Conservation (phyloP, 1,140 invertebrate species). For the Drosophila biarmipes region DNA sequence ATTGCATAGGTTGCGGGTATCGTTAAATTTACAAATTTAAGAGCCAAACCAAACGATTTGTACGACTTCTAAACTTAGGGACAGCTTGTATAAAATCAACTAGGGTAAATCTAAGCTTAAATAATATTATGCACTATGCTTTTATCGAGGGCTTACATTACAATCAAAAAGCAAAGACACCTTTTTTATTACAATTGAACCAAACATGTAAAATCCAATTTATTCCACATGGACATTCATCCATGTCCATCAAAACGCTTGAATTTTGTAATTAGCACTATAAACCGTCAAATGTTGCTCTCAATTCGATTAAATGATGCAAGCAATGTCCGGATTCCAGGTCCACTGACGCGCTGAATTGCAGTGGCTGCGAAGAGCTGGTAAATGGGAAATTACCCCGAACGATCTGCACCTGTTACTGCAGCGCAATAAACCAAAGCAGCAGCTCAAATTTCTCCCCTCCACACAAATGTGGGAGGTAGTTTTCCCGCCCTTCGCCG, state of each 20-base stretch:
- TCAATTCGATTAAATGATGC: constrained; percentile 64
- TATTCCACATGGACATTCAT: neutral
- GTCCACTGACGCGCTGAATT: constrained; percentile 39
- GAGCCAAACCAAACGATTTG: too few species aligned
- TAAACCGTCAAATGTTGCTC: constrained; percentile 58
- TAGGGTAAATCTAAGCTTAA: too few species aligned
- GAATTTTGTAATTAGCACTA: constrained; percentile 63
- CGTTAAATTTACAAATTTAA: neutral
- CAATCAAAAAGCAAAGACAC: too few species aligned
- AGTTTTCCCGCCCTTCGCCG: constrained; percentile 15
- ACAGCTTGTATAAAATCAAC: too few species aligned
- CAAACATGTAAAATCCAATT: neutral
- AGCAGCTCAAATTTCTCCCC: constrained; percentile 46
- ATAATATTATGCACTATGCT: too few species aligned
- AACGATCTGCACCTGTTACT: constrained; percentile 23
- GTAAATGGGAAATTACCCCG: neutral
- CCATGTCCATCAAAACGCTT: constrained; percentile 6
- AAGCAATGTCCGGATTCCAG: constrained; percentile 14
- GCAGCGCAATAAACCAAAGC: constrained; percentile 47
- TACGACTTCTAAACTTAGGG: too few species aligned
- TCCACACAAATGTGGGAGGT: constrained; percentile 9
- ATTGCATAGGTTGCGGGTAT: neutral
- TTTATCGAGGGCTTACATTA: too few species aligned
- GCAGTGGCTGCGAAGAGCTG: constrained; percentile 27
- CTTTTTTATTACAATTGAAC: neutral